Base-by-base conservation (phyloP, 2,888 invertebrate species). In the Pyrochroa serraticornis region DNA sequence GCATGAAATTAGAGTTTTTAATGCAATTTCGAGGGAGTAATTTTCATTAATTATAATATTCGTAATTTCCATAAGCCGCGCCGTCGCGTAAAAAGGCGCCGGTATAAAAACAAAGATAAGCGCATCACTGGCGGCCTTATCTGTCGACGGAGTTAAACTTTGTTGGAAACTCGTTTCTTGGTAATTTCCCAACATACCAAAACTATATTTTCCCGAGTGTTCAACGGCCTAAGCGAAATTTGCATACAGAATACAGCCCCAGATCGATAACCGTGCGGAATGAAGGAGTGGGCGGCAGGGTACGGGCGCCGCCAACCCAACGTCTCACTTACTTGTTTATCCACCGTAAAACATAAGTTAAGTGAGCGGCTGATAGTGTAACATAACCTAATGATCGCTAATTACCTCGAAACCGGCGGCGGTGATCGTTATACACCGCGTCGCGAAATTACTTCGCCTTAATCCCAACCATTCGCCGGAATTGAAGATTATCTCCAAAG, bases 301-400 rank as follows among this genome's bases (percentile, higher is more conserved):
- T 22, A 5, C 22, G 22, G 22, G 22, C 22, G 22, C 22, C 22
- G 22, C 22, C 22, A 22, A 35, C 36, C 36, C 60, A 63, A 65
- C 48, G 62, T 63, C 68, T 69, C 65, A 64, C 63, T 67, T 65
- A 58, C 64, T 67, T 69, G 68, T 70, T 68, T 66, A 68, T 69
- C 65, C 57, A 69, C 65, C 67, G 66, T 69, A 67, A 72, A 72
- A 71, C 69, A 71, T 70, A 71, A 71, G 71, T 71, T 71, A 68
- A 66, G 67, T 61, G 61, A 64, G 63, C 59, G 61, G 57, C 55
- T 66, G 69, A 69, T 68, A 65, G 63, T 65, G 62, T 64, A 65
- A 65, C 68, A 63, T 69, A 67, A 69, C 72, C 66, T 71, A 72
- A 73, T 71, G 73, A 72, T 71, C 70, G 65, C 70, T 72, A 73